Conservation (phyloP, 64 coral and sea anemone species). For the Actinia tenebrosa region DNA sequence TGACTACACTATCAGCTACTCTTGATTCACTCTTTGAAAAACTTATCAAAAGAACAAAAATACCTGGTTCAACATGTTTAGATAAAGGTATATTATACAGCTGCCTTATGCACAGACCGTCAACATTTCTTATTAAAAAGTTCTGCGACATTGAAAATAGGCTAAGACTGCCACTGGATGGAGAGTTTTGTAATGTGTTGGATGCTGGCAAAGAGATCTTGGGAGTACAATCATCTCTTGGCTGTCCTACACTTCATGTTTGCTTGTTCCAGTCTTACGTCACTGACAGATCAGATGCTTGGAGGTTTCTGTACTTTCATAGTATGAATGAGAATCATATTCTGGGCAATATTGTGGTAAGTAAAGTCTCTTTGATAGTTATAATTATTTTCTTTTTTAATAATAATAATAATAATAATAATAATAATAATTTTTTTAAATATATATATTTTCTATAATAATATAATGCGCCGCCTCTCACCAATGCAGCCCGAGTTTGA, state of each 20-base stretch:
- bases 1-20: conserved; percentile 38
- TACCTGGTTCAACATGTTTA: conserved; percentile 21
- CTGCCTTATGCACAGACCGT: conserved; percentile 50
- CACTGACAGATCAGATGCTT: conserved; percentile 64
- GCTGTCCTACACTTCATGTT: conserved; percentile 34
- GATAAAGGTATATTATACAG: conserved; percentile 77
- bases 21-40: conserved; percentile 62
- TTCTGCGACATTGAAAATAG: conserved; percentile 87
- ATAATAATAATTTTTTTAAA: too few relatives aligned
- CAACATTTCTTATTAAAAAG: conserved; percentile 66
- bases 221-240: neutral
- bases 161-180: conserved; percentile 18
- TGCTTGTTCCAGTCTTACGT: conserved; percentile 59
- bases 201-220: neutral
- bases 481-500: too few relatives aligned
- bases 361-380: neutral
- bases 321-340: conserved; percentile 67
- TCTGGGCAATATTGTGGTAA: conserved; percentile 90
- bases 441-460: too few relatives aligned
- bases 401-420: too few relatives aligned
- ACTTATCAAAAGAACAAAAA: conserved; percentile 46
- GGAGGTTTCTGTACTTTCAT: conserved; percentile 81
- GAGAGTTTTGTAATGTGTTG: neutral
- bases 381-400: too few relatives aligned
- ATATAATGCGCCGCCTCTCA: too few relatives aligned